phyloP scores from a whole-genome alignment of 1,140 invertebrate species.

The Agrilus planipennis region DNA sequence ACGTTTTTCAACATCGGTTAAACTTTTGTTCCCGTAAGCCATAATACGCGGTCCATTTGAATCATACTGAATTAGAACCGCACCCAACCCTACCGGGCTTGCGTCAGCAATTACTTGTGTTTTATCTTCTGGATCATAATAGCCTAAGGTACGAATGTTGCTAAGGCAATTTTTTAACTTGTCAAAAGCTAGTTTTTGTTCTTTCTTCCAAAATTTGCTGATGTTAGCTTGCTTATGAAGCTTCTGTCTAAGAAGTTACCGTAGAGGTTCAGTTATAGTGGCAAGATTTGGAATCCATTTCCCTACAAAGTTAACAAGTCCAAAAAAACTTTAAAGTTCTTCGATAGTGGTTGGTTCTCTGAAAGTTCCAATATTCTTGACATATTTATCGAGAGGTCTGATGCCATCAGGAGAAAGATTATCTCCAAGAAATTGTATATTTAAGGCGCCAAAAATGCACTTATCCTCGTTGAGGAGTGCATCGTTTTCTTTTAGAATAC shows the following conservation, averaged over 20 bases:
- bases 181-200: neutral
- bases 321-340: too few relatives aligned
- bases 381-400: too few relatives aligned
- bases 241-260: conserved; percentile 17
- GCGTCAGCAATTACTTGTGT: conserved; percentile 34
- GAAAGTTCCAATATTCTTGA: too few relatives aligned
- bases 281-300: conserved; percentile 29
- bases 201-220: conserved; percentile 1
- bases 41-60: conserved; percentile 18
- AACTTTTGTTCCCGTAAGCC: conserved; percentile 30
- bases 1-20: conserved; percentile 29
- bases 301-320: too few relatives aligned
- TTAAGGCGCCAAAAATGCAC: conserved; percentile 12
- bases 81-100: conserved; percentile 33
- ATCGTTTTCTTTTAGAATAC: too few relatives aligned
- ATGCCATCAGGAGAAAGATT: too few relatives aligned
- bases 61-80: conserved; percentile 23
- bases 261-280: conserved; percentile 21
- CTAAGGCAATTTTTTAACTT: neutral
- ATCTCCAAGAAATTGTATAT: conserved; percentile 2
- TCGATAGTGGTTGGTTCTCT: too few relatives aligned
- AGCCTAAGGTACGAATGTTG: conserved; percentile 47
- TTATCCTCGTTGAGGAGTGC: conserved; percentile 19
- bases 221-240: conserved; percentile 8
- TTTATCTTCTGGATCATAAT: conserved; percentile 16